Evolutionary conservation across 2,113 vertebrate species (phyloP).

Genomic region (Mustela nigripes): DNA sequence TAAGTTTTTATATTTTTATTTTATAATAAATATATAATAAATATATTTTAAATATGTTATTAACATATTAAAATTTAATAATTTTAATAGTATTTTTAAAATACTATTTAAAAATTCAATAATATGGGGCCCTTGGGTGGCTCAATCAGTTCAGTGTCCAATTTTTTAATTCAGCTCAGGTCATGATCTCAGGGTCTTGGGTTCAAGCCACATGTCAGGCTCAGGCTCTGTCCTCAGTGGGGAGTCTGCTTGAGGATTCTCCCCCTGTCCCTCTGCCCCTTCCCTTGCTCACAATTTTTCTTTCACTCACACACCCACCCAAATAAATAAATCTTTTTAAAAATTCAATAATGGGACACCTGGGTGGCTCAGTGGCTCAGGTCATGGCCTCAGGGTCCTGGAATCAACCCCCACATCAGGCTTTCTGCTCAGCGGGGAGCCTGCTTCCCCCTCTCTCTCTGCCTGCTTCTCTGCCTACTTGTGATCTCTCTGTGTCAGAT

Average conservation of each 20-base stretch:
- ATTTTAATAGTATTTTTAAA: not conserved
- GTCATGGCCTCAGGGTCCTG: too few species aligned
- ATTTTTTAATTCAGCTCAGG: not conserved
- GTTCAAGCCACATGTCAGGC: not conserved
- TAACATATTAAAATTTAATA: too few species aligned
- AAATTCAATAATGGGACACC: not conserved
- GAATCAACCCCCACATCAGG: too few species aligned
- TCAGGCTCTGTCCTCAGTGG: not conserved
- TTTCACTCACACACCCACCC: not conserved
- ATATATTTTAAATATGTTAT: too few species aligned
- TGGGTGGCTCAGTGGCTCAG: too few species aligned
- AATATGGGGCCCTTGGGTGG: not conserved
- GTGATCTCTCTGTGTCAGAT: too few species aligned
- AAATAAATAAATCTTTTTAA: not conserved
- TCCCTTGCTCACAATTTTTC: not conserved
- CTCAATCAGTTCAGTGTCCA: not conserved
- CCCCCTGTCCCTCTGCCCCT: not conserved
- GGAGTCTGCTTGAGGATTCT: not conserved
- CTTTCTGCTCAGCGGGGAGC: too few species aligned
- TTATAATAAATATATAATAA: too few species aligned
- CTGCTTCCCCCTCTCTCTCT: too few species aligned
- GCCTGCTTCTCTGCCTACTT: too few species aligned
- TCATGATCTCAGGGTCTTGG: not conserved
- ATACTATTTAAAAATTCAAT: not conserved
- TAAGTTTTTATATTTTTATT: not conserved